Evolutionary conservation across 2,888 invertebrate species (phyloP), one percentile per base, ranked within the genome.

Genomic region (Machimus rusticus): DNA sequence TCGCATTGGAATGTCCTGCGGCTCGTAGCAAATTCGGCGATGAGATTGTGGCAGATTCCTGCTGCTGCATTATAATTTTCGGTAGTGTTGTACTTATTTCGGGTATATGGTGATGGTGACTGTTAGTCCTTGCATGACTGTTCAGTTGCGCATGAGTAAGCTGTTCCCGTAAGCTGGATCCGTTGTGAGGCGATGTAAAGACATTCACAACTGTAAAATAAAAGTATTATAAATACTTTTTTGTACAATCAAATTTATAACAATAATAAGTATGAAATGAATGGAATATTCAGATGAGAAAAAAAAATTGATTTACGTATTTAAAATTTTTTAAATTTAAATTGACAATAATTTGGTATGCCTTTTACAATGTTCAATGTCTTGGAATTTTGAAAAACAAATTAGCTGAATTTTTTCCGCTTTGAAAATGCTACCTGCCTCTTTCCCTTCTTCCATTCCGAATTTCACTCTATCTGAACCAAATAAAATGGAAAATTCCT

Each of bases 171-270:
- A 57, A 19, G 34, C 5, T 37, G 12, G 84, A 46, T 1, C 66
- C 37, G 34, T 89, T 88, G 1, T 88, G 87, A 39, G 90, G 90
- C 14, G 90, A 90, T 2, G 90, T 90, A 82, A 91, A 91, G 0
- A 92, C 90, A 88, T 92, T 92, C 23, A 92, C 91, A 90, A 92
- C 91, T 89, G 85, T 82, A 82, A 34, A 51, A 5, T 46, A 81
- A 43, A 43, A 43, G 23, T 19, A 5, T 46, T 28, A 79, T 5
- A 43, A 9, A 19, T 34, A 19, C 28, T 37, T 74, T 1, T 51
- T 51, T 34, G 34, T 34, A 34, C 34, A 34, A 3, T 34, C 34
- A 34, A 34, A 34, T 4, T 1, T 4, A 34, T 34, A 34, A 1
- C 5, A 5, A 34, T 34, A 34, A 34, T 5, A 34, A 34, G 34